phyloP scores from a whole-genome alignment of 2,797 vertebrate genomes.

The Falco berigora region DNA sequence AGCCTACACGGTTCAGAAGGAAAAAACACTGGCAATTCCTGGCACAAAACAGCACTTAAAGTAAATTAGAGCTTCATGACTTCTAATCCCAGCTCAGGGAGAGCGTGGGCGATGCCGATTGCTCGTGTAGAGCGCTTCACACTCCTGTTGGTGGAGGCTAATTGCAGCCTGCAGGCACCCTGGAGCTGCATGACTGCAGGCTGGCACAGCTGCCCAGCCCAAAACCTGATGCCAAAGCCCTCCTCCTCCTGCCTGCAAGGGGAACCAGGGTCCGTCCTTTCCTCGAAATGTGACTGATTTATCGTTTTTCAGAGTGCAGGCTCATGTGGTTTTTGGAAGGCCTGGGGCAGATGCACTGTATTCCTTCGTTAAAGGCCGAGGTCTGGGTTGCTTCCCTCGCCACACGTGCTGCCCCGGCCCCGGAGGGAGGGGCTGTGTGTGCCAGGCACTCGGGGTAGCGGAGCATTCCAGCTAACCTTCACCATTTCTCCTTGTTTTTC shows the following conservation, averaged over 20 bases:
- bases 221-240: accelerated
- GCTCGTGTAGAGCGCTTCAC: neutral
- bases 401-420: neutral
- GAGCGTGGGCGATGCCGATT: neutral
- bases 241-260: neutral
- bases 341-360: neutral
- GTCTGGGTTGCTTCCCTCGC: neutral
- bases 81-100: neutral
- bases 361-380: neutral
- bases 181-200: accelerated
- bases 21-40: neutral
- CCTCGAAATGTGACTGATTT: accelerated
- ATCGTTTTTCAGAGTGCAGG: neutral
- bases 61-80: neutral
- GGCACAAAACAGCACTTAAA: neutral
- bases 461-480: neutral
- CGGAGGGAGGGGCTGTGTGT: accelerated
- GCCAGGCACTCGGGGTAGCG: neutral
- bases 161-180: accelerated
- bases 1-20: neutral
- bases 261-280: accelerated
- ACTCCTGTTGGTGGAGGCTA: neutral
- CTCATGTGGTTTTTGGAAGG: neutral
- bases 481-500: neutral
- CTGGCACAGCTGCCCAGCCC: neutral